These are phyloP conservation scores for Lasioglossum morio DNA, from an alignment of 2,888 invertebrate species.

Conservation along the genomic window DNA sequence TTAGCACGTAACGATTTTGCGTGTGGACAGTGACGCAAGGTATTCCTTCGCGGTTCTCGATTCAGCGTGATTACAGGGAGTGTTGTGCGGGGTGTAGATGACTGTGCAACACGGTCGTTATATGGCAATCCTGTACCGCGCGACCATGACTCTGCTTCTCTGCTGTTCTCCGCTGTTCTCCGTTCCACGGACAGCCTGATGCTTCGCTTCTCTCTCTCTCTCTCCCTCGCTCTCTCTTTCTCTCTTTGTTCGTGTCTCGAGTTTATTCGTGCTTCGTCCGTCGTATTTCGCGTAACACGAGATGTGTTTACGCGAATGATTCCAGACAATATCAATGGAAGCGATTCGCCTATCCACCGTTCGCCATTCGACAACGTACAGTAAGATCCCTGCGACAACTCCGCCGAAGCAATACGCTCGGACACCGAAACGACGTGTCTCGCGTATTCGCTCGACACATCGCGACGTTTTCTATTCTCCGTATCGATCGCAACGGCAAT, in stretches of 20 bases:
- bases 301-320: conserved; percentile 69
- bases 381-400: too few relatives aligned
- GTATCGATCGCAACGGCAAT: neutral
- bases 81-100: conserved; percentile 70
- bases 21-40: conserved; percentile 78
- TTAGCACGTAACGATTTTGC: conserved; percentile 76
- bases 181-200: conserved; percentile 50
- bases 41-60: conserved; percentile 67
- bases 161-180: neutral
- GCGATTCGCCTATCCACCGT: neutral
- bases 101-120: conserved; percentile 78
- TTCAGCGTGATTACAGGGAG: conserved; percentile 71
- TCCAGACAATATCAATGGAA: conserved; percentile 54
- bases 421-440: too few relatives aligned
- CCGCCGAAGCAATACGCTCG: too few relatives aligned
- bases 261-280: conserved; percentile 3
- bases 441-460: neutral
- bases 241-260: neutral
- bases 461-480: neutral
- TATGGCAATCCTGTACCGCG: conserved; percentile 74
- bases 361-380: neutral
- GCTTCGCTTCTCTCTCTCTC: conserved; percentile 27
- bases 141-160: conserved; percentile 76
- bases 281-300: conserved; percentile 52
- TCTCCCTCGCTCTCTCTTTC: conserved; percentile 18